These are phyloP conservation scores for Sander lucioperca DNA, from an alignment of 2,113 vertebrate genomes.

Conservation along the genomic window DNA sequence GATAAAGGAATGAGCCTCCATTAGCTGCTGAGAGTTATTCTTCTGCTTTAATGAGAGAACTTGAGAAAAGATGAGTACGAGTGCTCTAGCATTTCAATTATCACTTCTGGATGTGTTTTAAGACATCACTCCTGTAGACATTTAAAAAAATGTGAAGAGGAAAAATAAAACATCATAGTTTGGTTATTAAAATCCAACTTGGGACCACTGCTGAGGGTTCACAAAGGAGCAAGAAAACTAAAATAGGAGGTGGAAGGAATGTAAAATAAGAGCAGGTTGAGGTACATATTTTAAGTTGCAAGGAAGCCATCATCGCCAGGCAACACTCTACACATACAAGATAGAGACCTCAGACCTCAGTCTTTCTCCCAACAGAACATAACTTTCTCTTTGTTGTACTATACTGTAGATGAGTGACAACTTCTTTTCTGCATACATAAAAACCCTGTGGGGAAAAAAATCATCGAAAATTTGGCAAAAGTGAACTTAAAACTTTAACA, in stretches of 20 bases:
- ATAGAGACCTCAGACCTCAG: slow-evolving; percentile 24
- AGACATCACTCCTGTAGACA: slow-evolving; percentile 31
- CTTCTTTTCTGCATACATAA: neutral
- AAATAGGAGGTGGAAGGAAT: slow-evolving; percentile 4
- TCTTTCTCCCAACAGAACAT: slow-evolving; percentile 2
- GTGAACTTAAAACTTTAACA: neutral
- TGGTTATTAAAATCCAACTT: neutral
- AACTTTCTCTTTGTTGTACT: neutral
- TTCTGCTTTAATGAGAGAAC: slow-evolving; percentile 54
- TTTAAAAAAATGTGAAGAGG: neutral
- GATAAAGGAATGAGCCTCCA: slow-evolving; percentile 53
- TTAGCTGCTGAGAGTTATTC: slow-evolving; percentile 49
- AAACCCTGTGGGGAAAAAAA: neutral
- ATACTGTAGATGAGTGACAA: neutral
- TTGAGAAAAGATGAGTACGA: slow-evolving; percentile 38
- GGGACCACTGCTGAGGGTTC: neutral
- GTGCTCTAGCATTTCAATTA: slow-evolving; percentile 49
- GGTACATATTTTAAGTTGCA: slow-evolving; percentile 6
- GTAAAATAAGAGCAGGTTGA: slow-evolving; percentile 33
- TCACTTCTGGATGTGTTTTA: slow-evolving; percentile 44
- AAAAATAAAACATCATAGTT: neutral
- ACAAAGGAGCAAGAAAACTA: neutral
- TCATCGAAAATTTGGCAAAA: neutral
- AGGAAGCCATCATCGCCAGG: slow-evolving; percentile 4
- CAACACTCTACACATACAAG: slow-evolving; percentile 12